Percentiles rank a stretch among this genome's conserved stretches.
Evolutionary conservation across 2,113 vertebrate genomes (phyloP).

Genomic region (Kryptolebias marmoratus): DNA sequence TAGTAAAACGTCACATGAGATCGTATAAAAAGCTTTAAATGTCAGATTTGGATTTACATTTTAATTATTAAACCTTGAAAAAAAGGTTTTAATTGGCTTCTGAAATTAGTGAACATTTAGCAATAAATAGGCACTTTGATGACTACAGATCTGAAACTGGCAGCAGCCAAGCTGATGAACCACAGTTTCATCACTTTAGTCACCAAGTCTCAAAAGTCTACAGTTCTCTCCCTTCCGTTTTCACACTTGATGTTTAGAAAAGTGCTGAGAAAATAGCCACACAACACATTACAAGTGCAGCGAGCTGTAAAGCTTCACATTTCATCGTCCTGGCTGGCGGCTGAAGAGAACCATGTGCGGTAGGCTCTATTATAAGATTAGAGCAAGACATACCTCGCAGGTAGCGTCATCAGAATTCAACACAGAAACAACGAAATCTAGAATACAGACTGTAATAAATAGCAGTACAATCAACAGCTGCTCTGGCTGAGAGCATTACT

Average conservation of each 20-base stretch:
- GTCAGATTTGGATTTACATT: too few relatives aligned
- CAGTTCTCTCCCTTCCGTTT: not conserved
- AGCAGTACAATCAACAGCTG: conserved; percentile 37
- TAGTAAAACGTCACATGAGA: not conserved
- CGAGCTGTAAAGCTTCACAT: conserved; percentile 38
- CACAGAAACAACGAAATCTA: conserved; percentile 20
- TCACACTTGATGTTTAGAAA: not conserved
- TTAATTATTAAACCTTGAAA: too few relatives aligned
- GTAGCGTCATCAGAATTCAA: conserved; percentile 21
- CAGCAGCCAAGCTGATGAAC: not conserved
- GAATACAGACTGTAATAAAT: conserved; percentile 49
- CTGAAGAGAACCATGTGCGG: conserved; percentile 3
- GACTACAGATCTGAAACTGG: not conserved
- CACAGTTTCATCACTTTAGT: not conserved
- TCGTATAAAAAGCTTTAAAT: not conserved
- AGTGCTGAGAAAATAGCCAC: too few relatives aligned
- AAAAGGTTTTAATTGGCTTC: not conserved
- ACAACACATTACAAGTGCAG: too few relatives aligned
- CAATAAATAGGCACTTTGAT: not conserved
- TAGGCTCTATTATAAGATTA: conserved; percentile 7
- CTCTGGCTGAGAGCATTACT: conserved; percentile 32
- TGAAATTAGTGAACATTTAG: not conserved
- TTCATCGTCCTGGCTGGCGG: conserved; percentile 25
- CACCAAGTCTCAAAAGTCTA: not conserved
- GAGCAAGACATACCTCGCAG: not conserved